Evolutionary conservation across 2,888 invertebrate species (phyloP).

Genomic region (Drosophila cyrtoloma): DNA sequence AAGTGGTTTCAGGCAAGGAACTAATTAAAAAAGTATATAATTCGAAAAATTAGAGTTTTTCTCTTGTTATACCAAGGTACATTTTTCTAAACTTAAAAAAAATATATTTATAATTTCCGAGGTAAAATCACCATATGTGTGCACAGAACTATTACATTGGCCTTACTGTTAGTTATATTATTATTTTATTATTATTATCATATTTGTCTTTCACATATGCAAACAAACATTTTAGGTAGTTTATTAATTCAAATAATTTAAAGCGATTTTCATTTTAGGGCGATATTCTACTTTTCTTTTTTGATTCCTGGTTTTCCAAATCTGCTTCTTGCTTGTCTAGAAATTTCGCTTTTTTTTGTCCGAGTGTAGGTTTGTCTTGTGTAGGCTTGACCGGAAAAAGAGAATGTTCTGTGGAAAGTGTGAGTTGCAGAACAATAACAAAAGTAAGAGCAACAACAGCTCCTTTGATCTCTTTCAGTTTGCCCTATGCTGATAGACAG

Average conservation of each 20-base stretch:
- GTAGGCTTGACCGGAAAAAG: constrained; percentile 12
- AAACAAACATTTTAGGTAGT: not conserved
- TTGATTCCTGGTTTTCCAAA: not conserved
- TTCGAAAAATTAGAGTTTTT: too few relatives aligned
- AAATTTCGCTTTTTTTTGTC: not conserved
- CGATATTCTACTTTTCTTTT: not conserved
- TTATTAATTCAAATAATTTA: not conserved
- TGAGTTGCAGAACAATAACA: constrained; percentile 44
- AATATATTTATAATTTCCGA: too few relatives aligned
- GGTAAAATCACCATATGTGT: too few relatives aligned
- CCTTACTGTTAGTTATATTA: too few relatives aligned
- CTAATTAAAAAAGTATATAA: accelerated
- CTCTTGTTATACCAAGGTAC: too few relatives aligned
- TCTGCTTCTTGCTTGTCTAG: not conserved
- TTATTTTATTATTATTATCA: too few relatives aligned
- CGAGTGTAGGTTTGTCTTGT: not conserved
- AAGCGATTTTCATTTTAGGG: not conserved
- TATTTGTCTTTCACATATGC: not conserved
- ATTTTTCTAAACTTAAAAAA: too few relatives aligned
- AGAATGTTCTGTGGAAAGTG: constrained; percentile 52
- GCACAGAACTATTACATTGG: too few relatives aligned
- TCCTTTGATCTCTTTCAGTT: constrained; percentile 64
- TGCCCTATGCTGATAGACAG: constrained; percentile 4
- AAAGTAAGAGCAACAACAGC: constrained; percentile 26
- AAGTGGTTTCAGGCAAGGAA: not conserved